A percentile compares a stretch with the other conserved stretches of the same genome.
Conservation (phyloP, 2,888 invertebrate species). For the Portevinia maculata region DNA sequence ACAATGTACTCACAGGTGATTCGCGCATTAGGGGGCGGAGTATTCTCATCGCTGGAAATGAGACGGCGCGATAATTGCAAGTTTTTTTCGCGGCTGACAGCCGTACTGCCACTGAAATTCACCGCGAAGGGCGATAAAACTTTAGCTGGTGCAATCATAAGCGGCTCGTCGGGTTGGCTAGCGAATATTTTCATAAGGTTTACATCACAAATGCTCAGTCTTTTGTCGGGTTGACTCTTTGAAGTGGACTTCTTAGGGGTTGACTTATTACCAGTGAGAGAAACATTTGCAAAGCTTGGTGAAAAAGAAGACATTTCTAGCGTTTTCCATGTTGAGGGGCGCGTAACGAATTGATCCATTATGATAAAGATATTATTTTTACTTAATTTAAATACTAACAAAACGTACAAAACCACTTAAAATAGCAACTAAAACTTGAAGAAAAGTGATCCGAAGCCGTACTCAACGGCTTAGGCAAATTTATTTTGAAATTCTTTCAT, state of each 20-base stretch:
- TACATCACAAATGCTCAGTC: constrained; percentile 75
- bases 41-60: constrained; percentile 65
- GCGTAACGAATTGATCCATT: constrained; percentile 79
- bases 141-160: constrained; percentile 56
- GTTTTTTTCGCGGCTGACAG: constrained; percentile 43
- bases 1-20: constrained; percentile 69
- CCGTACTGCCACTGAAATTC: constrained; percentile 41
- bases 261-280: constrained; percentile 71
- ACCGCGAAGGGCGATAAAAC: constrained; percentile 46
- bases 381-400: constrained; percentile 23
- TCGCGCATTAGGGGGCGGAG: constrained; percentile 66
- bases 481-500: constrained; percentile 54
- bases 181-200: constrained; percentile 74
- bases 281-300: constrained; percentile 71
- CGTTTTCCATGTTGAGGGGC: constrained; percentile 78
- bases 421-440: neutral
- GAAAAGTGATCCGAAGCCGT: constrained; percentile 20
- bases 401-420: neutral
- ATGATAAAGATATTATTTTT: constrained; percentile 8
- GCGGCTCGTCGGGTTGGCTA: constrained; percentile 75
- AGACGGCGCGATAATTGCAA: constrained; percentile 57
- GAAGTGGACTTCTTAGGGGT: constrained; percentile 58
- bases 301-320: constrained; percentile 75
- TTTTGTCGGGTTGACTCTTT: constrained; percentile 33
- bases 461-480: constrained; percentile 53